A percentile compares a stretch with the other conserved stretches of the same genome.
phyloP scores from a whole-genome alignment of 1,140 invertebrate genomes.

The Delia radicum region DNA sequence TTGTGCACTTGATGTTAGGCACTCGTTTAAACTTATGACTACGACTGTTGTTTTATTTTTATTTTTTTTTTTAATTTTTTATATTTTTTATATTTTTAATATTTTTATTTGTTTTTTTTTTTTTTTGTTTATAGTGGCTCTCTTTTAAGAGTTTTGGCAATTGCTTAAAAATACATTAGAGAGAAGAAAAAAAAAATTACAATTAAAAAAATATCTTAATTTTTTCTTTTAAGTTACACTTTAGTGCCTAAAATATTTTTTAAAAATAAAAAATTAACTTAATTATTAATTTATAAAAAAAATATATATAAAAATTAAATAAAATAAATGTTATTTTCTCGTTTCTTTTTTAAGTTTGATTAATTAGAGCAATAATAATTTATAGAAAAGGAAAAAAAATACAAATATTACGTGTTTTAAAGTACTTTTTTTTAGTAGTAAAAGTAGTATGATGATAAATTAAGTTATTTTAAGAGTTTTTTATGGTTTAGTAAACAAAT shows the following conservation, averaged over 20 bases:
- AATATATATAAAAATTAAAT: background rate
- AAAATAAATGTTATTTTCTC: background rate
- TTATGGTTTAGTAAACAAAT: background rate
- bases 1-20: too few species aligned
- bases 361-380: background rate
- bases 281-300: background rate
- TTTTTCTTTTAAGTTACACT: slow-evolving; percentile 17
- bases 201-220: background rate
- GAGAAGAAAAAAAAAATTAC: background rate
- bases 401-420: background rate
- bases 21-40: too few species aligned
- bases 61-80: background rate
- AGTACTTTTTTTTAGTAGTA: background rate
- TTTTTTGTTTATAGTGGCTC: slow-evolving; percentile 5
- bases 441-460: background rate
- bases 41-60: slow-evolving; percentile 4
- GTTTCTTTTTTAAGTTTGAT: background rate
- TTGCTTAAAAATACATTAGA: slow-evolving; percentile 1
- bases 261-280: background rate
- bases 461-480: background rate
- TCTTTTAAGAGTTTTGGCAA: slow-evolving; percentile 19
- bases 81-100: background rate
- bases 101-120: background rate
- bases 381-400: background rate
- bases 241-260: slow-evolving; percentile 9